Evolutionary conservation across 2,888 invertebrate species (phyloP).

Genomic region (Amiota mariae): DNA sequence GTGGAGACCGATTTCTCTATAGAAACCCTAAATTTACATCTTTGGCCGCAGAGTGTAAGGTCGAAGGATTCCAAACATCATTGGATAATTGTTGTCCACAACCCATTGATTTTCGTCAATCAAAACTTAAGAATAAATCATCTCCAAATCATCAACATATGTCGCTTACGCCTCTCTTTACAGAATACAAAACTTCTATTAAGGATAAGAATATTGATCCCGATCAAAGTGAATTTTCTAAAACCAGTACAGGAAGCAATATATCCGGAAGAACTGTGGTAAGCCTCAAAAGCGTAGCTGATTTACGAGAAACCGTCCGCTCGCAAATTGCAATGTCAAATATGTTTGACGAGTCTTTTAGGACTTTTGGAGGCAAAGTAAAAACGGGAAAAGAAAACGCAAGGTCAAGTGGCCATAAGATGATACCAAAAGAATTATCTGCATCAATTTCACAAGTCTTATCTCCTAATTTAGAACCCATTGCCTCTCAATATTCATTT

Average conservation of each 20-base stretch:
- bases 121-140: background rate
- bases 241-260: conserved; percentile 41
- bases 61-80: background rate
- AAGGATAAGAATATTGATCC: background rate
- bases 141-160: background rate
- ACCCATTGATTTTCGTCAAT: background rate
- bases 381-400: conserved; percentile 9
- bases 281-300: conserved; percentile 52
- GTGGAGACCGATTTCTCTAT: background rate
- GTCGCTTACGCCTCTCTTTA: background rate
- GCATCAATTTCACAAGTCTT: no score
- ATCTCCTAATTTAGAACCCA: no score
- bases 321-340: conserved; percentile 57
- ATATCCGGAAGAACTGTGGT: conserved; percentile 48
- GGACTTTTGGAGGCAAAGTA: conserved; percentile 10
- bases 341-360: conserved; percentile 43
- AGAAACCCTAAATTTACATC: no score
- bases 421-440: no score
- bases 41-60: background rate
- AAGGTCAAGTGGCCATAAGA: conserved; percentile 42
- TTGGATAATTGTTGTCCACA: no score
- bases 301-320: conserved; percentile 51
- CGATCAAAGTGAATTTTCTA: conserved; percentile 16
- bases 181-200: no score
- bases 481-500: no score